A percentile compares a stretch with the other conserved stretches of the same genome.
These are phyloP conservation scores for Heloderma charlesbogerti DNA, from an alignment of 2,113 vertebrate species.

Conservation along the genomic window DNA sequence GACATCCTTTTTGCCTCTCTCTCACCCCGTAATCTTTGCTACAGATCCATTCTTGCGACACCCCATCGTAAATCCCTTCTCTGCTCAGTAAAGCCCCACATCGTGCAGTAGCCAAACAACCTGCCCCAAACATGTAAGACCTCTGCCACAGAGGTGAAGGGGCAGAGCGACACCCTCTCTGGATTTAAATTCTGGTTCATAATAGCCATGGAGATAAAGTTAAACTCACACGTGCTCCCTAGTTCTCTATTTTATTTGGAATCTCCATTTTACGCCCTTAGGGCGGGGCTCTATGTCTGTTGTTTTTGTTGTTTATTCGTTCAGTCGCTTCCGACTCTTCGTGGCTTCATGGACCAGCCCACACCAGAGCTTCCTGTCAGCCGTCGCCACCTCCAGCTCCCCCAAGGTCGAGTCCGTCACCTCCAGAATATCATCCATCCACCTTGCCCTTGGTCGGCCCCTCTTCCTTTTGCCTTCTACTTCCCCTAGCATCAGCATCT, in stretches of 20 bases:
- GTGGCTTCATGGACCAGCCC: too few relatives aligned
- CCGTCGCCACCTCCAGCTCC: too few relatives aligned
- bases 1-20: neutral
- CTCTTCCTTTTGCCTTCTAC: too few relatives aligned
- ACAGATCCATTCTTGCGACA: neutral
- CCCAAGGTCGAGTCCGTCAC: too few relatives aligned
- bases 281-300: neutral
- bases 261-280: neutral
- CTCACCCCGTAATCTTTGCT: neutral
- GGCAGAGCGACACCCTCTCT: neutral
- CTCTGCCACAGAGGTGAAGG: neutral
- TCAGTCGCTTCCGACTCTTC: too few relatives aligned
- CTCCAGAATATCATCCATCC: too few relatives aligned
- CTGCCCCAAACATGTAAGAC: neutral
- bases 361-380: too few relatives aligned
- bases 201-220: neutral
- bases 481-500: too few relatives aligned
- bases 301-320: too few relatives aligned
- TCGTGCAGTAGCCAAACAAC: neutral
- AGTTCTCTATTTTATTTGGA: neutral
- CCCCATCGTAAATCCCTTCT: neutral
- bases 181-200: neutral
- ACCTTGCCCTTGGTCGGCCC: too few relatives aligned
- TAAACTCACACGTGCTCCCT: neutral
- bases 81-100: neutral